Percentiles rank a stretch among this genome's conserved stretches.
These are phyloP conservation scores for Pomatorhinus ruficollis DNA, from an alignment of 2,113 vertebrate genomes.

Conservation along the genomic window DNA sequence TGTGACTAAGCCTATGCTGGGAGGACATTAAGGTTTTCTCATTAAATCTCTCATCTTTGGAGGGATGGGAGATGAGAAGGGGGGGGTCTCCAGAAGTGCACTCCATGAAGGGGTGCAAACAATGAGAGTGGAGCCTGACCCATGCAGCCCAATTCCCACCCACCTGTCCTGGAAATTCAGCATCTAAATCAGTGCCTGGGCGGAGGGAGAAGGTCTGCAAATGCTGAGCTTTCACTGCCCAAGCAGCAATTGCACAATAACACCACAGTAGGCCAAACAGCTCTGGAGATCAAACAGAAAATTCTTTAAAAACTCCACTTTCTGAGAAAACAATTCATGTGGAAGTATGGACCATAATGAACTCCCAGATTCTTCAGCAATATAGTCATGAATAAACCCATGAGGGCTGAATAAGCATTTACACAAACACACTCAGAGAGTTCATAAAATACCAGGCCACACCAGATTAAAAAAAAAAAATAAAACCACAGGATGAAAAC, in stretches of 20 bases:
- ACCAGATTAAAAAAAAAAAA: not conserved
- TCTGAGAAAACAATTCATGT: constrained; percentile 35
- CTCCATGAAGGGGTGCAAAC: not conserved
- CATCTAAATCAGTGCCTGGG: not conserved
- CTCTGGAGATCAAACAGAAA: constrained; percentile 7
- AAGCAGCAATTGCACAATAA: not conserved
- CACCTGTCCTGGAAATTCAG: not conserved
- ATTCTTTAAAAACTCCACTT: constrained; percentile 14
- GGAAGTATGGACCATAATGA: constrained; percentile 38
- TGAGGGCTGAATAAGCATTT: constrained; percentile 48
- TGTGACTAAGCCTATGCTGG: not conserved
- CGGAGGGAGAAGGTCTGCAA: not conserved
- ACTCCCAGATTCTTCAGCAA: constrained; percentile 26
- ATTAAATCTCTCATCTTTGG: not conserved
- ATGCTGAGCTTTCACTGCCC: not conserved
- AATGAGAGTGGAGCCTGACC: not conserved
- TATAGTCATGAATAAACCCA: constrained; percentile 34
- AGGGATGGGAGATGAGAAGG: not conserved
- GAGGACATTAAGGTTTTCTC: not conserved
- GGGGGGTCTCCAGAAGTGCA: not conserved
- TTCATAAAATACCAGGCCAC: constrained; percentile 8
- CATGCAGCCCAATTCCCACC: not conserved
- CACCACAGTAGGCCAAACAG: not conserved
- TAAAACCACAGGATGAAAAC: not conserved
- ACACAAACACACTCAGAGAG: constrained; percentile 11